These are phyloP conservation scores for Gallinago nigripennis DNA, from an alignment of 2,797 vertebrate species.

Conservation along the genomic window DNA sequence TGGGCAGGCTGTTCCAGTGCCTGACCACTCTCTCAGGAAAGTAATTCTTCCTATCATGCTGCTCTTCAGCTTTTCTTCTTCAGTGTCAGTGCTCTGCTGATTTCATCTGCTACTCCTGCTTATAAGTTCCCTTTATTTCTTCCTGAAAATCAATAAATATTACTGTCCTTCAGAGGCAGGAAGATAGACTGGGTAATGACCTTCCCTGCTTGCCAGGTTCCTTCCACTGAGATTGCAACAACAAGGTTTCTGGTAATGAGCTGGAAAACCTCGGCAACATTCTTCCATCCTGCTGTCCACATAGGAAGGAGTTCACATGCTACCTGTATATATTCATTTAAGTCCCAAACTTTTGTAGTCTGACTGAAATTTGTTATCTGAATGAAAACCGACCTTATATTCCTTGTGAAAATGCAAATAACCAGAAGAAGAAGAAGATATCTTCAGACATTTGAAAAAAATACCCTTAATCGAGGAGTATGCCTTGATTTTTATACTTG, in stretches of 20 bases:
- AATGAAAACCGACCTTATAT: neutral
- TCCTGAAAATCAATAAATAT: constrained; percentile 5
- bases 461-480: neutral
- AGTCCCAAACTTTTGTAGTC: neutral
- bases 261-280: neutral
- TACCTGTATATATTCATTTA: neutral
- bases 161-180: neutral
- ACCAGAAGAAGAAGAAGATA: neutral
- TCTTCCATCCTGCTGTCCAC: neutral
- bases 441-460: neutral
- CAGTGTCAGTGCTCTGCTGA: neutral
- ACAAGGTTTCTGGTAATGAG: neutral
- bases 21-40: no score
- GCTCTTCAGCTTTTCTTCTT: neutral
- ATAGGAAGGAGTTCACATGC: neutral
- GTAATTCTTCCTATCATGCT: no score
- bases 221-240: neutral
- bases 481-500: neutral
- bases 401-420: neutral
- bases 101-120: neutral
- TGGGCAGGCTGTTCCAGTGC: no score
- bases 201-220: neutral
- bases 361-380: neutral
- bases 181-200: neutral
- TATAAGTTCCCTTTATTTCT: neutral